Conservation (phyloP, 2,113 vertebrate genomes). For the Siphamia tubifer region DNA sequence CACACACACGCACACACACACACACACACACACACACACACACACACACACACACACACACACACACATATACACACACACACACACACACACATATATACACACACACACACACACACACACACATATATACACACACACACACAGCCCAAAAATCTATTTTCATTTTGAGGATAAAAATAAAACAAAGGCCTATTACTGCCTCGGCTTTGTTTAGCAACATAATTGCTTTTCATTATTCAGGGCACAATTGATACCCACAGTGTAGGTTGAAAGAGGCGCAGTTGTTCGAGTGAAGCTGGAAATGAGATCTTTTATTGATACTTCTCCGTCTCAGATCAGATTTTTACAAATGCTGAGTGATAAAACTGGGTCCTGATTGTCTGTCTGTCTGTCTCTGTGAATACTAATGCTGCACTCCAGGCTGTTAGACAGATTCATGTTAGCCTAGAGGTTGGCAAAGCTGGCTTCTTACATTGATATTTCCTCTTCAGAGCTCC, state of each 20-base stretch:
- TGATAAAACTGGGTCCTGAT: conserved; percentile 69
- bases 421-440: background rate
- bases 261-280: conserved; percentile 74
- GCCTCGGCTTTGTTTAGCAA: conserved; percentile 74
- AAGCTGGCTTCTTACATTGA: background rate
- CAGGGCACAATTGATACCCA: conserved; percentile 75
- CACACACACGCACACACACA: no score
- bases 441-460: conserved; percentile 8
- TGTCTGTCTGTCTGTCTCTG: conserved; percentile 64
- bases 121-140: no score
- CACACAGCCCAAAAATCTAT: conserved; percentile 65
- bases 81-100: no score
- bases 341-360: conserved; percentile 72
- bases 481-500: background rate
- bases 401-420: conserved; percentile 70
- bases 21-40: no score
- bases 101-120: no score
- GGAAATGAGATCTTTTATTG: conserved; percentile 78
- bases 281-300: conserved; percentile 73
- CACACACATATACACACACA: no score
- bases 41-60: no score
- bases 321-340: conserved; percentile 75
- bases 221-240: conserved; percentile 83
- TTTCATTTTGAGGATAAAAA: conserved; percentile 70
- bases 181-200: conserved; percentile 74